Evolutionary conservation across 2,797 vertebrate genomes (phyloP), one percentile per base, ranked within the genome.

Genomic region (Poecile montanus): DNA sequence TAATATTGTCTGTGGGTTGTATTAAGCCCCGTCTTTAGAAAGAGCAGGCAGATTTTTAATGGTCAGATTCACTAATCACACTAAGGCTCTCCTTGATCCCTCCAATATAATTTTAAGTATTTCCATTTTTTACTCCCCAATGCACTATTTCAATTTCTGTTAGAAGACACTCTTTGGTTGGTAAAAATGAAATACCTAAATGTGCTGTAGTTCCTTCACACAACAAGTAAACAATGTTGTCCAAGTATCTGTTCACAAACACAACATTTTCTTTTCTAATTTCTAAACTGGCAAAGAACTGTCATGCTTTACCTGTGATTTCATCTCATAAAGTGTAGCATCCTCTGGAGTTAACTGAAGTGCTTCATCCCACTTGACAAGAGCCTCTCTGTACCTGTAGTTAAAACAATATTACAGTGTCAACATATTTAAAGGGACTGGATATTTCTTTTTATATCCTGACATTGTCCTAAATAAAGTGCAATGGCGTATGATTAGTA

Each of bases 281-380:
- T 81, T 86, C 44, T 65, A 40, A 70, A 61, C 25, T 42, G 16
- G 61, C 29, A 70, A 73, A 45, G 21, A 88, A 92, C 18, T 82
- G 34, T 44, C 34, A 87, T 30, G 20, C 15, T 85, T 94, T 98
- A 99, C 99, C 99, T 99, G 99, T 11, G 99, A 98, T 95, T 99
- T 99, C 99, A 99, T 99, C 97, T 99, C 99, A 95, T 99, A 99
- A 48, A 99, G 97, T 0, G 97, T 93, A 21, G 99, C 98, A 91
- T 99, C 98, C 76, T 99, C 98, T 91, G 99, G 99, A 38, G 98
- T 99, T 95, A 99, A 97, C 7, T 99, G 98, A 83, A 99, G 98
- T 32, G 99, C 99, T 97, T 99, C 99, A 40, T 99, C 99, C 99
- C 99, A 99, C 96, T 98, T 99, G 91, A 98, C 98, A 94, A 99